These are phyloP conservation scores for Corvus moneduloides DNA, from an alignment of 2,113 vertebrate genomes.

Conservation along the genomic window DNA sequence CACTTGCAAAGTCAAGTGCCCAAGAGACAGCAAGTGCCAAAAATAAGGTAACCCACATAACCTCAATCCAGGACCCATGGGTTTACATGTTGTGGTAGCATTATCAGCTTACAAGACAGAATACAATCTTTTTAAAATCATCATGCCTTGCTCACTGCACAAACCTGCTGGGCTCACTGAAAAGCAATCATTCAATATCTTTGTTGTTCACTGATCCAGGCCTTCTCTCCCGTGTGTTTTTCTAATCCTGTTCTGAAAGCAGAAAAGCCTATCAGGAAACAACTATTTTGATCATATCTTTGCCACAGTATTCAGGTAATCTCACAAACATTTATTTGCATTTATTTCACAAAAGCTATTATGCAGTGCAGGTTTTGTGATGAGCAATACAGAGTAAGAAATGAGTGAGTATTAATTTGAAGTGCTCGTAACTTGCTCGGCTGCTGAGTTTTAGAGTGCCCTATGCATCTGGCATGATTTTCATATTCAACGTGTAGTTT, in stretches of 20 bases:
- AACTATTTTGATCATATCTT: background rate
- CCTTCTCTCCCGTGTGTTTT: background rate
- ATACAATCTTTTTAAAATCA: background rate
- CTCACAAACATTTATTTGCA: background rate
- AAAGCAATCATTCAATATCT: background rate
- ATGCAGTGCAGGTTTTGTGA: background rate
- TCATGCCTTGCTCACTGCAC: background rate
- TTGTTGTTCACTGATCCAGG: background rate
- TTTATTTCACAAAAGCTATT: background rate
- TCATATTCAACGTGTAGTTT: background rate
- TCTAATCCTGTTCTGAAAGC: background rate
- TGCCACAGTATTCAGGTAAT: background rate
- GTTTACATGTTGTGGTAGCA: rapidly evolving
- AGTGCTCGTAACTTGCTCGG: background rate
- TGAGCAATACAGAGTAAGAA: background rate
- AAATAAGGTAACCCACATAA: background rate
- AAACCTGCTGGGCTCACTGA: background rate
- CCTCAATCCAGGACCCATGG: background rate
- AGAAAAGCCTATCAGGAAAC: background rate
- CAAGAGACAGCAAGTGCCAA: background rate
- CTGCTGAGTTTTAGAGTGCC: background rate
- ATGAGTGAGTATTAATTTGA: background rate
- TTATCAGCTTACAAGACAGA: background rate
- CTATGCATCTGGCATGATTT: background rate
- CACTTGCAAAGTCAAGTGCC: background rate